These are phyloP conservation scores for Ectobius pallidus DNA, from an alignment of 2,888 invertebrate species.

Conservation along the genomic window DNA sequence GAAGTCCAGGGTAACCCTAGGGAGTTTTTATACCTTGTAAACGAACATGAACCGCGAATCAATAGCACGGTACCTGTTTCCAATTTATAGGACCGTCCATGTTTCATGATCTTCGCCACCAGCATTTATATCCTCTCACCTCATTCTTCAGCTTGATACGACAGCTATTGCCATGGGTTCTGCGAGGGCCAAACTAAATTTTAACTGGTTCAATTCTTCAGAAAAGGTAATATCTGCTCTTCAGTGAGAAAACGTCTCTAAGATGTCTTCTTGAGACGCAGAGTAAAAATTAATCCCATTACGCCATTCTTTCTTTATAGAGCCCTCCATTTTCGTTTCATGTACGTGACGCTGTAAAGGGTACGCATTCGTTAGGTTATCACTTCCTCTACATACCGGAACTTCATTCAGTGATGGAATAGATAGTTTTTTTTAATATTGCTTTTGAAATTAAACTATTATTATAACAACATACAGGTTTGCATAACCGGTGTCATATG, in stretches of 20 bases:
- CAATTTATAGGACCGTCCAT: conserved; percentile 26
- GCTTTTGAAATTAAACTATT: no score
- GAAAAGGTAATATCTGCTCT: conserved; percentile 27
- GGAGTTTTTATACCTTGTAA: no score
- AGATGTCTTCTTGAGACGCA: neutral
- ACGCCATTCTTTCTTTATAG: conserved; percentile 29
- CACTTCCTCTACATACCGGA: no score
- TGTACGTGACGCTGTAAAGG: neutral
- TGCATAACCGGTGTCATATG: no score
- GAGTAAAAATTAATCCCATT: conserved; percentile 38
- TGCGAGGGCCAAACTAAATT: conserved; percentile 39
- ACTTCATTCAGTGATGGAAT: no score
- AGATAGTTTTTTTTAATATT: no score
- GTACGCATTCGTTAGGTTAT: no score
- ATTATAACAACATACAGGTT: no score
- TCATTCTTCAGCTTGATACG: conserved; percentile 26
- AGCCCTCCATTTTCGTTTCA: conserved; percentile 18
- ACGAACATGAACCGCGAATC: no score
- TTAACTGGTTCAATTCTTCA: conserved; percentile 37
- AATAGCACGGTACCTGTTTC: no score
- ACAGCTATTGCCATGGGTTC: conserved; percentile 40
- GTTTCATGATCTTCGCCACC: neutral
- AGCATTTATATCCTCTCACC: conserved; percentile 1
- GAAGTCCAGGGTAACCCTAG: no score
- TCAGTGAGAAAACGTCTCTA: neutral